These are phyloP conservation scores for Drosophila yakuba DNA, from an alignment of 1,140 invertebrate species.

Conservation along the genomic window DNA sequence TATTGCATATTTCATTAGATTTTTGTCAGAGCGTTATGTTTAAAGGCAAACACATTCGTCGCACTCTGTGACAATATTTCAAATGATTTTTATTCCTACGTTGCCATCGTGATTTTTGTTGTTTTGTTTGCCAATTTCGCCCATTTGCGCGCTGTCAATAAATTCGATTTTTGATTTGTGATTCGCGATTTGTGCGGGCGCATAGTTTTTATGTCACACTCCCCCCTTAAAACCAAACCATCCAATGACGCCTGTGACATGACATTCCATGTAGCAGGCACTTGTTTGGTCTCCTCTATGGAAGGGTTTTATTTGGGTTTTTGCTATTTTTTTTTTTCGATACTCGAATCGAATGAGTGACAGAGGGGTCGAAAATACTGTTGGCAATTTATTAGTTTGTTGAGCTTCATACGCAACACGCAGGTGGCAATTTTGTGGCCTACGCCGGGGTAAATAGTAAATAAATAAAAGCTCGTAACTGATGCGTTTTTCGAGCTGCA, in stretches of 20 bases:
- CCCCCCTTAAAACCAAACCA: not conserved
- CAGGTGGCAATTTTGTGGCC: conserved; percentile 81
- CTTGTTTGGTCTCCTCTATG: conserved; percentile 24
- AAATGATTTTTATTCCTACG: conserved; percentile 62
- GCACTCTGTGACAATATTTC: conserved; percentile 31
- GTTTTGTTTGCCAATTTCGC: conserved; percentile 63
- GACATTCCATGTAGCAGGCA: conserved; percentile 53
- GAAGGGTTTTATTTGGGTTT: not conserved
- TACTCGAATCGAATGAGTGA: conserved; percentile 9
- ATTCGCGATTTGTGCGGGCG: conserved; percentile 63
- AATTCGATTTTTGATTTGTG: conserved; percentile 80
- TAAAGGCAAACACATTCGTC: conserved; percentile 63
- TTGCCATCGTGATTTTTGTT: conserved; percentile 29
- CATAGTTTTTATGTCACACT: conserved; percentile 55
- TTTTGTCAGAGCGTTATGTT: conserved; percentile 68
- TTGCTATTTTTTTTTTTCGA: not conserved
- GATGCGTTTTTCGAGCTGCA: conserved; percentile 48
- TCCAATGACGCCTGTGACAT: conserved; percentile 32
- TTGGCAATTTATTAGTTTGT: conserved; percentile 72
- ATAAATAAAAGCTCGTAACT: conserved; percentile 70
- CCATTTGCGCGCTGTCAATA: conserved; percentile 77
- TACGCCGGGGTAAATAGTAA: conserved; percentile 59
- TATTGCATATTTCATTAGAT: conserved; percentile 82
- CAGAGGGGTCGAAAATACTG: conserved; percentile 25
- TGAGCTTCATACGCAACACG: conserved; percentile 39